These are phyloP conservation scores for Gymnothorax javanicus DNA, from an alignment of 2,797 vertebrate genomes.

Conservation along the genomic window DNA sequence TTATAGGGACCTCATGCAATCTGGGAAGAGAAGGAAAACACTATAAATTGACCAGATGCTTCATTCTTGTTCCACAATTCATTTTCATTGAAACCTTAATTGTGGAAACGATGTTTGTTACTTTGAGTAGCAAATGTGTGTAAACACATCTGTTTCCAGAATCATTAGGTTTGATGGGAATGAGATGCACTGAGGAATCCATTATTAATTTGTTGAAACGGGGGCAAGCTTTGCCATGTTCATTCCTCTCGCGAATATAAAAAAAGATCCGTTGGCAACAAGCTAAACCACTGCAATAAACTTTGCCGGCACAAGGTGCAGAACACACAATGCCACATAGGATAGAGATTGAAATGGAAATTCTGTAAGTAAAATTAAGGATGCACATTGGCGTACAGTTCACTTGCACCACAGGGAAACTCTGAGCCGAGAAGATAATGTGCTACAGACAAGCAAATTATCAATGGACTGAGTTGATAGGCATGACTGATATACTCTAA, in stretches of 20 bases:
- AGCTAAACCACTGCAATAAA: not conserved
- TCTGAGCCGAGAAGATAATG: not conserved
- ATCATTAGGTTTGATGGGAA: not conserved
- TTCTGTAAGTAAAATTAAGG: not conserved
- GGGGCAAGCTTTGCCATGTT: not conserved
- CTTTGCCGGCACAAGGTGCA: not conserved
- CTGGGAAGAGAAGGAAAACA: not conserved
- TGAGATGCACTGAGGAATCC: not conserved
- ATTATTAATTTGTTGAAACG: not conserved
- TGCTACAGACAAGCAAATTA: not conserved
- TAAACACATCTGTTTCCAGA: constrained; percentile 4
- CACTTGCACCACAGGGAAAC: not conserved
- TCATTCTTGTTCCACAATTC: constrained; percentile 1
- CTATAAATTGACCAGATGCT: constrained; percentile 12
- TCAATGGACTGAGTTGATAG: not conserved
- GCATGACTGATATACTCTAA: constrained; percentile 22
- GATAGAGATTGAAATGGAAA: not conserved
- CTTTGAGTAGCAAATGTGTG: not conserved
- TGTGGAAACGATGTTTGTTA: not conserved
- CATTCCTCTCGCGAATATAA: not conserved
- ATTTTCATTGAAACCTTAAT: not conserved
- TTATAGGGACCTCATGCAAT: not conserved
- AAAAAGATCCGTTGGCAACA: not conserved
- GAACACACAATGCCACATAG: not conserved
- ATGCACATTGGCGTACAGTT: not conserved